Evolutionary conservation across 1,140 invertebrate species (phyloP).

Genomic region (Drosophila biarmipes): DNA sequence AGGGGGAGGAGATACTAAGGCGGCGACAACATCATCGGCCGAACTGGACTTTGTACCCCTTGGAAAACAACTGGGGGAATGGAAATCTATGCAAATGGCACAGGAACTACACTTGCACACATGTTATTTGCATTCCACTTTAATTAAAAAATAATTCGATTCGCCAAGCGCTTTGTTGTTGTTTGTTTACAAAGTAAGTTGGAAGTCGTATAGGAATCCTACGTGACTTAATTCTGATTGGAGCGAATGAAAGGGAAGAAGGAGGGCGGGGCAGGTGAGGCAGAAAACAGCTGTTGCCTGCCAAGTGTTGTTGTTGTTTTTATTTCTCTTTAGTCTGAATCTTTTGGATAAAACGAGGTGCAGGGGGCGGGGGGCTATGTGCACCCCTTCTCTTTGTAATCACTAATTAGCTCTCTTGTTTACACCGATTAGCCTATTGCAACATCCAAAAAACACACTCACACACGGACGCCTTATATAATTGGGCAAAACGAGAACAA

Average conservation of each 20-base stretch:
- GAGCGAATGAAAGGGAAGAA: conserved; percentile 9
- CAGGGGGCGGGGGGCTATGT: neutral
- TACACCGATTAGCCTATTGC: conserved; percentile 22
- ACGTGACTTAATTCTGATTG: conserved; percentile 61
- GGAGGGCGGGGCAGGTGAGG: too few relatives aligned
- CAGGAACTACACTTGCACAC: conserved; percentile 7
- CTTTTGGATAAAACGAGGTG: neutral
- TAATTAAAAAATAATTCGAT: neutral
- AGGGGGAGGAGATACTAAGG: conserved; percentile 12
- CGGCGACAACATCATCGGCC: conserved; percentile 9
- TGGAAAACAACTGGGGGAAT: conserved; percentile 22
- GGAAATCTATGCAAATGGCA: conserved; percentile 16
- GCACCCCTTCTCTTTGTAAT: neutral
- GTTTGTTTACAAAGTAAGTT: conserved; percentile 35
- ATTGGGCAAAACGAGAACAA: conserved; percentile 58
- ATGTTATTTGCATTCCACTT: neutral
- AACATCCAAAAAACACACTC: conserved; percentile 12
- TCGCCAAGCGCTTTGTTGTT: neutral
- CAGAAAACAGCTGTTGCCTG: conserved; percentile 66
- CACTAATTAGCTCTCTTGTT: conserved; percentile 19
- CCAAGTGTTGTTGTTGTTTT: conserved; percentile 20
- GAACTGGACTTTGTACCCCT: conserved; percentile 49
- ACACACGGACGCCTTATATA: conserved; percentile 59
- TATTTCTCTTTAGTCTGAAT: conserved; percentile 5
- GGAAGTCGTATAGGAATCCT: conserved; percentile 5